Base-by-base conservation (phyloP, 2,797 vertebrate species). In the Labeo calbasu region DNA sequence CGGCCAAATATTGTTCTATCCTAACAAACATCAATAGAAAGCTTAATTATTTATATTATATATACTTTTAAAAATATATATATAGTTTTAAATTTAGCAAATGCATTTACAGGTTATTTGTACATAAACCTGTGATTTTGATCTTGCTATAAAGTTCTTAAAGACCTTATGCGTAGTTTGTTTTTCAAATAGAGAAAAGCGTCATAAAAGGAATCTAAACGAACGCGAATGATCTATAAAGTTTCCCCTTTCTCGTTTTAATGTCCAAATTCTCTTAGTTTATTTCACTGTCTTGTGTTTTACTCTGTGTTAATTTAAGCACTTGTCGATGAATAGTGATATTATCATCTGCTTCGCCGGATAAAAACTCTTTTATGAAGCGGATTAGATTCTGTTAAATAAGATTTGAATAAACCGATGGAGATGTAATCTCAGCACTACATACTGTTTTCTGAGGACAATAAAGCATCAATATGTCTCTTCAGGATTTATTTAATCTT, bases 351-450 rank as follows among this genome's bases (percentile, higher is more conserved):
- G 76, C 23, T 28, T 68, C 32, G 28, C 28, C 12, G 23, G 82
- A 79, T 59, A 84, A 65, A 71, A 63, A 77, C 5, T 43, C 17
- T 10, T 28, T 40, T 59, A 65, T 15, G 19, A 66, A 51, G 57
- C 55, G 57, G 48, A 79, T 82, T 73, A 57, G 21, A 46, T 82
- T 40, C 36, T 13, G 23, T 72, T n/a, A 78, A 84, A 84, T 79
- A 46, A 63, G 63, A 77, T 66, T 14, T 53, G 53, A 78, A 68
- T 59, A 78, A 59, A 48, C 23, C 28, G 55, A 61, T 21, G 65
- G 46, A 40, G 65, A 84, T 84, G 46, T 46, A 75, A 82, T 75
- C 81, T 40, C 48, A 65, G 40, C 28, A 17, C 32, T 61, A 14
- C 59, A 66, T 19, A 36, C 63, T 48, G 40, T 63, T 61, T 77